Conservation (phyloP, 2,797 vertebrate species). For the Potorous gilbertii region DNA sequence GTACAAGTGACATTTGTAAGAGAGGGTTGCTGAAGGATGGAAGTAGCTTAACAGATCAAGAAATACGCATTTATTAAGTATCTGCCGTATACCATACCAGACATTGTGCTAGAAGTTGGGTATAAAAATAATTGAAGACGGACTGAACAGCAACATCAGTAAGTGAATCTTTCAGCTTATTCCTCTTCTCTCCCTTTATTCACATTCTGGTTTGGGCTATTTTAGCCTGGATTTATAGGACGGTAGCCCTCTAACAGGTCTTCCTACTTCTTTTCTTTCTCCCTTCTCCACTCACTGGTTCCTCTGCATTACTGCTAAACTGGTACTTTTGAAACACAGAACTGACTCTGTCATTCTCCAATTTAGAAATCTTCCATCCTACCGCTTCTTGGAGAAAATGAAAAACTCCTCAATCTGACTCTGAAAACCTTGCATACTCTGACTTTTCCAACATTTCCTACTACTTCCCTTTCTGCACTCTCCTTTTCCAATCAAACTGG, state of each 20-base stretch:
- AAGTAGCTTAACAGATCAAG: no score
- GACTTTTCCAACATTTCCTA: background rate
- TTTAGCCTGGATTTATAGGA: background rate
- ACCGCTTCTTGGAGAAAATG: background rate
- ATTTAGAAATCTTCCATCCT: background rate
- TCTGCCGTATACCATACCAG: no score
- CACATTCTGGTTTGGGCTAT: background rate
- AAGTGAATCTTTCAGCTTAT: background rate
- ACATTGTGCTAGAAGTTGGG: no score
- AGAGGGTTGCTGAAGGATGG: background rate
- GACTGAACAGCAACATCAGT: background rate
- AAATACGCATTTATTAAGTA: no score
- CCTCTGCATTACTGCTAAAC: background rate
- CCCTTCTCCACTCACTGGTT: background rate
- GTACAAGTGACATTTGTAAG: background rate
- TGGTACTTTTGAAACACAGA: background rate
- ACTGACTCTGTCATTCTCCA: background rate
- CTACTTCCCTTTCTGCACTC: background rate
- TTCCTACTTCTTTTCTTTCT: background rate
- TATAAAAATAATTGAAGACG: background rate
- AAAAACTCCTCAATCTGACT: background rate
- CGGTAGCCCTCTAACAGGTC: background rate
- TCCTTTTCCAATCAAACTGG: background rate
- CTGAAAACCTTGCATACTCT: background rate
- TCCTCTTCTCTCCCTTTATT: background rate